Evolutionary conservation across 2,113 vertebrate genomes (phyloP).

Genomic region (Daphoenositta chrysoptera): DNA sequence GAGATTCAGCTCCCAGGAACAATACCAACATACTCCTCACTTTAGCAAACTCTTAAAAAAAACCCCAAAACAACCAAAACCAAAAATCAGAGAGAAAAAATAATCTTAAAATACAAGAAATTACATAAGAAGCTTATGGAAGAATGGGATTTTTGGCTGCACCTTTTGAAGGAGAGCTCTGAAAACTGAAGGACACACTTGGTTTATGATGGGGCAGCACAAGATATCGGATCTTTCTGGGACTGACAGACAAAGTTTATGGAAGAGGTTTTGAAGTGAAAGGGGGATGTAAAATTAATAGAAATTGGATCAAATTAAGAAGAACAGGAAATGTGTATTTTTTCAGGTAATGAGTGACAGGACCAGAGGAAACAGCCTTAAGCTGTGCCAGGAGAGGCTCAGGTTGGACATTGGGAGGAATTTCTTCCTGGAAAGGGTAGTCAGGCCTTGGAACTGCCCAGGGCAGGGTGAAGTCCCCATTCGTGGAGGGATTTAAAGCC

Average conservation of each 20-base stretch:
- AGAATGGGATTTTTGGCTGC: neutral
- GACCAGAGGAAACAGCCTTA: neutral
- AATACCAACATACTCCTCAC: neutral
- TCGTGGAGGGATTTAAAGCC: neutral
- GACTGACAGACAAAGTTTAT: neutral
- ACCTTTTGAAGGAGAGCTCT: neutral
- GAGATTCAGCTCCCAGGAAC: neutral
- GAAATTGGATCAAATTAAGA: neutral
- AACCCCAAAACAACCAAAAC: neutral
- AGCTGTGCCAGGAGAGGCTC: neutral
- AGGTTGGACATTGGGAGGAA: neutral
- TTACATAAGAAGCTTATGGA: accelerated
- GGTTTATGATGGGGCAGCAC: neutral
- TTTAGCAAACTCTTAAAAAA: neutral
- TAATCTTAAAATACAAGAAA: neutral
- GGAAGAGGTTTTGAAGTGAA: neutral
- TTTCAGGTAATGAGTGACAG: neutral
- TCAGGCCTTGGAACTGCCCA: neutral
- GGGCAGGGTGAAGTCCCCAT: neutral
- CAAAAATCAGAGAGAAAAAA: neutral
- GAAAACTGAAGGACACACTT: neutral
- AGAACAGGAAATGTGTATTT: neutral
- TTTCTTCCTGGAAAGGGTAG: neutral
- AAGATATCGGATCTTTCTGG: neutral
- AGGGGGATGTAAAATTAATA: neutral